These are phyloP conservation scores for Ecdyonurus torrentis DNA, from an alignment of 2,888 invertebrate species.

Conservation along the genomic window DNA sequence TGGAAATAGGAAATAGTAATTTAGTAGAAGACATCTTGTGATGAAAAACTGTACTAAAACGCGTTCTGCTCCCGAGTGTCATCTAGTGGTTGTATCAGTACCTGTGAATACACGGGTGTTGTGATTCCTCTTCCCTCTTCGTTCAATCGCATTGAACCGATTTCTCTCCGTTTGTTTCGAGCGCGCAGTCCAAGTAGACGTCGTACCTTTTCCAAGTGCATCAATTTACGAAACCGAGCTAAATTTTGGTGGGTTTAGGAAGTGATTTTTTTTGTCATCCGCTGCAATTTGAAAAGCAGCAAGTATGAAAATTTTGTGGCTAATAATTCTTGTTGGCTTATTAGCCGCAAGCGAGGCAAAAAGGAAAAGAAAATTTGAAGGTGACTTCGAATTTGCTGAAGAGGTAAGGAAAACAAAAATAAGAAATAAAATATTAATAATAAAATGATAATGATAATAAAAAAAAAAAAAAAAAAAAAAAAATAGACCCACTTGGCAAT, in stretches of 20 bases:
- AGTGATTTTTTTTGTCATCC: neutral
- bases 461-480: too few species aligned
- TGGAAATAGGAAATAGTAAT: too few species aligned
- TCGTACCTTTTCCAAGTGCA: neutral
- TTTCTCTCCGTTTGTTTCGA: neutral
- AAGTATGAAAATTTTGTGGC: slow-evolving; percentile 29
- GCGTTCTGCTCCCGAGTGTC: neutral
- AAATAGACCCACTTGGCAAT: too few species aligned
- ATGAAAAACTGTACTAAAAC: neutral
- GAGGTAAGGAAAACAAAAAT: slow-evolving; percentile 38
- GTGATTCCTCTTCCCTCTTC: neutral
- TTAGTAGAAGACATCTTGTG: neutral
- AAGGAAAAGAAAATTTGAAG: slow-evolving; percentile 56
- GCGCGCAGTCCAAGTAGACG: neutral
- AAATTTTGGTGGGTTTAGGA: neutral
- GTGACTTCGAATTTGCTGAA: slow-evolving; percentile 62
- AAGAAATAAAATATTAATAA: too few species aligned
- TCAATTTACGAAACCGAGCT: neutral
- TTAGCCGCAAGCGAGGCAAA: slow-evolving; percentile 25
- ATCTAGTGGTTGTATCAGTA: neutral
- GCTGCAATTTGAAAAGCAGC: neutral
- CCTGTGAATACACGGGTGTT: neutral
- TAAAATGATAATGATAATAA: too few species aligned
- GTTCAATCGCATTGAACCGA: neutral
- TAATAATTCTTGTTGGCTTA: slow-evolving; percentile 20